A percentile compares a stretch with the other conserved stretches of the same genome.
Conservation (phyloP, 2,888 invertebrate species). For the Teleiodes luculella region DNA sequence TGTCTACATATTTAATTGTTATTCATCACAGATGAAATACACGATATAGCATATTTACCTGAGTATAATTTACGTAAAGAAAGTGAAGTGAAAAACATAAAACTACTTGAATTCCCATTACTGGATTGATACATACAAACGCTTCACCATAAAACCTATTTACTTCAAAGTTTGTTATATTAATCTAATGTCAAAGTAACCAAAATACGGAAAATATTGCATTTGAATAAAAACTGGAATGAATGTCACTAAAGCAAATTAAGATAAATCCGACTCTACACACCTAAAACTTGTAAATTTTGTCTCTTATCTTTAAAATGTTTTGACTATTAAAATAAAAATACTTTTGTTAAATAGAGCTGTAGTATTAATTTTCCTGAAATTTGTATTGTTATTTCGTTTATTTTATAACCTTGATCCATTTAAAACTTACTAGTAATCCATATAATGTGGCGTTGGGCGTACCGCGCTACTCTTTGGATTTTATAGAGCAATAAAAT, state of each 20-base stretch:
- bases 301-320: background rate
- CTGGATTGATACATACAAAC: too few relatives aligned
- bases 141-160: too few relatives aligned
- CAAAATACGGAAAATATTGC: too few relatives aligned
- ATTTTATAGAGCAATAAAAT: conserved; percentile 68
- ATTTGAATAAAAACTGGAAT: too few relatives aligned
- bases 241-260: background rate
- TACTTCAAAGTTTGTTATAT: too few relatives aligned
- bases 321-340: background rate
- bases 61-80: too few relatives aligned
- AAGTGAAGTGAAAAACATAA: too few relatives aligned
- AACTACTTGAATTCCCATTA: too few relatives aligned
- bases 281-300: background rate
- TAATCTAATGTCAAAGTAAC: too few relatives aligned
- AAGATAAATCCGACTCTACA: background rate
- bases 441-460: conserved; percentile 17
- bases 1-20: too few relatives aligned
- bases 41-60: too few relatives aligned
- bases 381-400: background rate
- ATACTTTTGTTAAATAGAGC: background rate
- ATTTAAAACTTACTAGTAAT: conserved; percentile 28
- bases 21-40: too few relatives aligned
- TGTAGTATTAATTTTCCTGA: background rate
- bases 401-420: conserved; percentile 16
- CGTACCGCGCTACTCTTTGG: conserved; percentile 42